These are phyloP conservation scores for Sapajus apella DNA, from an alignment of 2,113 vertebrate species.

Conservation along the genomic window DNA sequence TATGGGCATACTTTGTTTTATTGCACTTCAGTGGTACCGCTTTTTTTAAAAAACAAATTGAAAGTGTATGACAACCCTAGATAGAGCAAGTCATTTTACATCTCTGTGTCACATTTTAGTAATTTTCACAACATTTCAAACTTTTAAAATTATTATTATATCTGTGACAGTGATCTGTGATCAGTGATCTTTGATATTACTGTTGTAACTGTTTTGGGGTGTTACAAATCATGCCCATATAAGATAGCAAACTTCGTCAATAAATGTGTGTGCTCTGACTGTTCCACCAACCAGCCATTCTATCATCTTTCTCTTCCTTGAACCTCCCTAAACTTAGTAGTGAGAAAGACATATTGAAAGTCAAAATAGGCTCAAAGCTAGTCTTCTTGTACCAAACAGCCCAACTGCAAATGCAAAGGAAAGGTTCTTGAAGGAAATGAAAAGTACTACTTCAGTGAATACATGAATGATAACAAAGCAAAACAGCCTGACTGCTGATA, in stretches of 20 bases:
- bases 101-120: background rate
- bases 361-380: background rate
- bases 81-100: background rate
- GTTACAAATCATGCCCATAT: background rate
- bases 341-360: background rate
- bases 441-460: background rate
- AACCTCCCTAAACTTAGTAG: background rate
- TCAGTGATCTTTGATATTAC: background rate
- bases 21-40: background rate
- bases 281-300: background rate
- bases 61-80: background rate
- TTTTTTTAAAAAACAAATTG: background rate
- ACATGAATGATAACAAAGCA: background rate
- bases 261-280: background rate
- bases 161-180: background rate
- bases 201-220: background rate
- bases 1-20: background rate
- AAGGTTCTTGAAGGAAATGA: background rate
- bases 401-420: background rate
- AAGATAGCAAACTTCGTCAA: background rate
- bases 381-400: background rate
- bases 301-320: background rate
- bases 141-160: background rate
- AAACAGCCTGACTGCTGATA: background rate
- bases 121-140: background rate